phyloP scores from a whole-genome alignment of 2,797 vertebrate genomes.

The Chanos chanos region DNA sequence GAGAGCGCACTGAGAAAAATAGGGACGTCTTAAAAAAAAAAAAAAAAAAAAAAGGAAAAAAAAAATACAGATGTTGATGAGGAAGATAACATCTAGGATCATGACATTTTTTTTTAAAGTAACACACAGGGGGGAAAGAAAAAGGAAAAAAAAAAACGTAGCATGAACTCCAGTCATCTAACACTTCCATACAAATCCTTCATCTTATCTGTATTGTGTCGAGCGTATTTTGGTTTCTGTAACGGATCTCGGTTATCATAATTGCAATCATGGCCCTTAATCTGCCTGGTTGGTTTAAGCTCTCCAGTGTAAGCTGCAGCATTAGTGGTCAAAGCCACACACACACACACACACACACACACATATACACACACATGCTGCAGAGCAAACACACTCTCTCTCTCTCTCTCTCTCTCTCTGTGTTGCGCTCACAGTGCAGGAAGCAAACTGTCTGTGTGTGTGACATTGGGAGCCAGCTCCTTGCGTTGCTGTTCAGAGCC shows the following conservation, averaged over 20 bases:
- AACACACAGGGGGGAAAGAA: no score
- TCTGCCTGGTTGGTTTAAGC: constrained; percentile 47
- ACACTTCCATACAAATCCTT: constrained; percentile 33
- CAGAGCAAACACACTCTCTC: not conserved
- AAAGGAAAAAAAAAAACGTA: constrained; percentile 7
- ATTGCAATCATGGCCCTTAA: constrained; percentile 57
- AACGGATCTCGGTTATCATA: constrained; percentile 64
- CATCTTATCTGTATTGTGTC: constrained; percentile 46
- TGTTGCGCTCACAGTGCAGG: not conserved
- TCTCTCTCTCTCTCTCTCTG: no score
- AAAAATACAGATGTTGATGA: constrained; percentile 7
- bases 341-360: constrained; percentile 36
- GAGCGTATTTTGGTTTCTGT: constrained; percentile 43
- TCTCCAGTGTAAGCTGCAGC: constrained; percentile 32
- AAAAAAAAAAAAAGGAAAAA: constrained; percentile 1
- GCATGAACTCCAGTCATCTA: not conserved
- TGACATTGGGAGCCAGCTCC: no score
- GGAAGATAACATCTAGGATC: constrained; percentile 17
- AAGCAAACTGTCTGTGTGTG: no score
- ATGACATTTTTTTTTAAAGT: no score
- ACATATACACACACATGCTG: constrained; percentile 12
- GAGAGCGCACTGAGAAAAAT: not conserved
- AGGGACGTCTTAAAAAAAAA: not conserved
- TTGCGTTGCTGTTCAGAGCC: no score
- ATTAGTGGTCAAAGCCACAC: constrained; percentile 32